Evolutionary conservation across 2,113 vertebrate species (phyloP), one percentile per base, ranked within the genome.

Genomic region (Pterophyllum scalare): DNA sequence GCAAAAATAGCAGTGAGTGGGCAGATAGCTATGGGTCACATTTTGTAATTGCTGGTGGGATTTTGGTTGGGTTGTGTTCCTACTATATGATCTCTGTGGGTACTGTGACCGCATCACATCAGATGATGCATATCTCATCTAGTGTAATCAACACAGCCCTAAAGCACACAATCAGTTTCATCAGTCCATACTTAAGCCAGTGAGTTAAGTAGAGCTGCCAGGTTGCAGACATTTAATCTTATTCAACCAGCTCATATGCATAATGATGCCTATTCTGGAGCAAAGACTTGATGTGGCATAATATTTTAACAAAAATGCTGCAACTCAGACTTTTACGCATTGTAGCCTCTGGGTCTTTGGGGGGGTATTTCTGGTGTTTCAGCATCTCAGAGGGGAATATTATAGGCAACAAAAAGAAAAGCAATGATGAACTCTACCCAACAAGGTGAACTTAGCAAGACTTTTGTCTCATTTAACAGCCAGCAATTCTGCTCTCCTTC

Each of bases 401-500:
- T 38, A 28, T 17, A 65, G 49, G 5, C 38, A 75, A 49, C 43
- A 59, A 8, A 75, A 19, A 74, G 22, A 79, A 65, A 74, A 64
- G 26, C 61, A 52, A 12, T 40, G 17, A 80, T 46, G 33, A 24
- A 33, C 8, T 81, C 3, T 33, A 14, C 52, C 78, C 6, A 79
- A 59, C 61, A 72, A 46, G 14, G 72, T 59, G 19, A 35, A 61
- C n/a, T 57, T 60, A 43, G 74, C 19, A 58, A 83, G 43, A 65
- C n/a, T 79, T 65, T 33, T 64, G 28, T 72, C 20, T 56, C 7
- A 24, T 74, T 82, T 85, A 15, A 81, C 33, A 77, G 54, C 33
- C 43, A 59, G 33, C 57, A 12, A 17, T 77, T 67, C 20, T 79
- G 58, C 33, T 80, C n/a, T 76, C 33, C 79, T 82, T 85, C 57